phyloP scores from a whole-genome alignment of 2,113 vertebrate genomes.

The Trochalopteron elliotii region DNA sequence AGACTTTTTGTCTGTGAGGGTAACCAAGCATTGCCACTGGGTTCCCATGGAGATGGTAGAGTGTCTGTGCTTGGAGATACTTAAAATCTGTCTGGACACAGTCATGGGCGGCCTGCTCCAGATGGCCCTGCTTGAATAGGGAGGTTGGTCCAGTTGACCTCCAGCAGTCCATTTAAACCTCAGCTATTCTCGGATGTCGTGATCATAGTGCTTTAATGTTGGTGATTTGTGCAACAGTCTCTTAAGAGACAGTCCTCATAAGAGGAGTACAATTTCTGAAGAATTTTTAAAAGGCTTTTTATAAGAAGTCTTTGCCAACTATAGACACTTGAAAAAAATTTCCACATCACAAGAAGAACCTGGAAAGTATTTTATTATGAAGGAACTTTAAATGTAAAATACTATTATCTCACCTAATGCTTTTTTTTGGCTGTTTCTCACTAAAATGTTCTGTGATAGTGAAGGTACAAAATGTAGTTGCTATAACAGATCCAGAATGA shows the following conservation, averaged over 20 bases:
- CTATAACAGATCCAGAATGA: neutral
- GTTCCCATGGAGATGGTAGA: neutral
- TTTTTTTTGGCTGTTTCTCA: neutral
- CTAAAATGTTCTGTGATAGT: neutral
- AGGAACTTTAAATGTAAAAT: neutral
- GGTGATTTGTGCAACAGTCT: neutral
- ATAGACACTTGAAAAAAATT: neutral
- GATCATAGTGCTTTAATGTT: neutral
- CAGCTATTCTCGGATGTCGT: neutral
- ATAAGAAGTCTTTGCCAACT: neutral
- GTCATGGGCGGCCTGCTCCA: neutral
- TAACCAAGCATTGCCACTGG: neutral
- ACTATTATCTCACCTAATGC: neutral
- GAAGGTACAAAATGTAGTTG: neutral
- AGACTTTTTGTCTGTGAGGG: neutral
- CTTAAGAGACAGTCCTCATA: neutral
- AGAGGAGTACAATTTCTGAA: neutral
- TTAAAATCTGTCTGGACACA: neutral
- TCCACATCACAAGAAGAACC: neutral
- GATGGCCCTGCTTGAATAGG: accelerated
- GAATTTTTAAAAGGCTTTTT: neutral
- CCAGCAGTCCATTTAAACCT: neutral
- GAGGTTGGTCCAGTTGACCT: neutral
- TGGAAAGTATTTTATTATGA: neutral
- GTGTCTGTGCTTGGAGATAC: neutral